Conservation (phyloP, 2,113 vertebrate genomes). For the Hoplias malabaricus region DNA sequence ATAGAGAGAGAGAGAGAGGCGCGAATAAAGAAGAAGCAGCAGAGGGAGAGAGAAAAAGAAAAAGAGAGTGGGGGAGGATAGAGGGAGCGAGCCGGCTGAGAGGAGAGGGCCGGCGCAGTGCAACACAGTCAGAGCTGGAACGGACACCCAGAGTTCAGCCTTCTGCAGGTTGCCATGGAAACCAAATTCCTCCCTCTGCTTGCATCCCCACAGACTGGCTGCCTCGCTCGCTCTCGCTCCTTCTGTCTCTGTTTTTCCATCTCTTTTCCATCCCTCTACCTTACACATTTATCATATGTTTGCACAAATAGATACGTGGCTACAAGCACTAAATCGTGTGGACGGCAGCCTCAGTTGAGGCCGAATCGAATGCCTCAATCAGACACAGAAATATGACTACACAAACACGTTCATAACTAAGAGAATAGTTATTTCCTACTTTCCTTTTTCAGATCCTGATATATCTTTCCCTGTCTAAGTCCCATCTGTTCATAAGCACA, state of each 20-base stretch:
- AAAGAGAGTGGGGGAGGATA: conserved; percentile 55
- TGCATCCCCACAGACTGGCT: conserved; percentile 79
- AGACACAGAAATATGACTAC: not conserved
- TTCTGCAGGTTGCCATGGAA: conserved; percentile 78
- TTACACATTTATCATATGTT: conserved; percentile 40
- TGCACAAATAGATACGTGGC: conserved; percentile 10
- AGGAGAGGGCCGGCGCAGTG: conserved; percentile 77
- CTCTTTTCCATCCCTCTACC: conserved; percentile 57
- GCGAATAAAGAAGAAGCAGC: conserved; percentile 54
- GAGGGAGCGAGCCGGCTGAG: conserved; percentile 62
- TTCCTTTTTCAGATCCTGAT: conserved; percentile 3
- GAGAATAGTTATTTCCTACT: not conserved
- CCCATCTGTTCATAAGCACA: conserved; percentile 42
- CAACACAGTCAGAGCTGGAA: conserved; percentile 72
- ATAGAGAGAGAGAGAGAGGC: conserved; percentile 48
- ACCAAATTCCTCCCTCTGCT: conserved; percentile 82
- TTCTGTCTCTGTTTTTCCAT: conserved; percentile 46
- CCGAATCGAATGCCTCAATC: not conserved
- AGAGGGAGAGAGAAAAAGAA: conserved; percentile 42
- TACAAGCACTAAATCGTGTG: not conserved
- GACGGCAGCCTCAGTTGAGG: not conserved
- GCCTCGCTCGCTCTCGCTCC: conserved; percentile 45
- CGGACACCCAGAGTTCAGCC: conserved; percentile 81
- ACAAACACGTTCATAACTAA: not conserved
- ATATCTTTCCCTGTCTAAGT: conserved; percentile 52